Conservation (phyloP, 2,113 vertebrate species). For the Psophia crepitans region DNA sequence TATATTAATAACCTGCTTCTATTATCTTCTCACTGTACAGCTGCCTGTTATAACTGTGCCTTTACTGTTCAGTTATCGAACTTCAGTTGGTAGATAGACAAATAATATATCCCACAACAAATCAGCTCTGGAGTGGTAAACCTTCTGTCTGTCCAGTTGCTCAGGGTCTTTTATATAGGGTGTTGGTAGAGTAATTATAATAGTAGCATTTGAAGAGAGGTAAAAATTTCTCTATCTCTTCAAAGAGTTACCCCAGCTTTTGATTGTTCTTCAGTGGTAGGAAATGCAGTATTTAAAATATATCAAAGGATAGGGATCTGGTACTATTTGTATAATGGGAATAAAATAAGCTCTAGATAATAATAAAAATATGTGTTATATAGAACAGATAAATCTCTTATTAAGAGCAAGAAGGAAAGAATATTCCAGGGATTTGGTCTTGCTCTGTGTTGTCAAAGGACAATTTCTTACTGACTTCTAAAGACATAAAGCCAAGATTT, state of each 20-base stretch:
- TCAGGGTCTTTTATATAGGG: neutral
- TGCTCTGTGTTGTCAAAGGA: neutral
- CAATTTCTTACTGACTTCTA: neutral
- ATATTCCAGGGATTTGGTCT: neutral
- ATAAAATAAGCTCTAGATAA: neutral
- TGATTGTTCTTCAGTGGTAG: neutral
- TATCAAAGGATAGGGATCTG: neutral
- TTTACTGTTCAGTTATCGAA: neutral
- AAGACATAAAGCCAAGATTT: neutral
- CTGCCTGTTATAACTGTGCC: neutral
- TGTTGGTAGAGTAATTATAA: neutral
- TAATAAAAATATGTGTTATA: neutral
- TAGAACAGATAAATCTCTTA: neutral
- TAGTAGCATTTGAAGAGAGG: neutral
- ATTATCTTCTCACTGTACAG: neutral
- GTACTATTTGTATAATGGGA: neutral
- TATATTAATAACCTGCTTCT: neutral
- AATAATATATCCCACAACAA: neutral
- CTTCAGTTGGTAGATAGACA: neutral
- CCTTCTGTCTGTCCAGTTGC: neutral
- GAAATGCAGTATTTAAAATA: neutral
- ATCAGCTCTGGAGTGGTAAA: slow-evolving; percentile 31
- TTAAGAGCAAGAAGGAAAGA: neutral
- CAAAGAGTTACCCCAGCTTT: neutral
- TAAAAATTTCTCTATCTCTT: neutral